Conservation (phyloP, 2,113 vertebrate species). For the Oryzias curvinotus region DNA sequence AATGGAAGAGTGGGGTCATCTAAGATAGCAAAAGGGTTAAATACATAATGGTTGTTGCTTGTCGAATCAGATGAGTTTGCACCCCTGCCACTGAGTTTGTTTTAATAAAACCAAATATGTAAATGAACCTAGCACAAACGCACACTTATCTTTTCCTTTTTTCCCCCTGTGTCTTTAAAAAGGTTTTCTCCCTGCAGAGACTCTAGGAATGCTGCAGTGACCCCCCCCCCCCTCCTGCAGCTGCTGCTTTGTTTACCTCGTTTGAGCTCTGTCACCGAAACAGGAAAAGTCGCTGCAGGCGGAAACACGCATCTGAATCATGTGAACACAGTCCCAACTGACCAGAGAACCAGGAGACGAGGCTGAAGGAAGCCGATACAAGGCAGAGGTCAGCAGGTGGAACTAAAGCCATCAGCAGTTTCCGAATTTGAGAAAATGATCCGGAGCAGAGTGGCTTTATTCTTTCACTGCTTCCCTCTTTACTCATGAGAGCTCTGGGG, state of each 20-base stretch:
- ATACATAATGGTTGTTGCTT: too few species aligned
- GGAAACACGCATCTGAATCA: slow-evolving; percentile 3
- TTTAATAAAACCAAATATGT: too few species aligned
- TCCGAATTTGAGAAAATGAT: slow-evolving; percentile 26
- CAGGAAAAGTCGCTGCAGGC: slow-evolving; percentile 13
- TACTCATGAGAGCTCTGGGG: slow-evolving; percentile 11
- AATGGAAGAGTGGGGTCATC: too few species aligned
- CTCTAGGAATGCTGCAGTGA: slow-evolving; percentile 3
- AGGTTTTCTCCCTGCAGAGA: not conserved
- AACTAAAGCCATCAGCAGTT: slow-evolving; percentile 40
- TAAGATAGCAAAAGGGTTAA: too few species aligned
- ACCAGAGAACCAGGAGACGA: slow-evolving; percentile 23
- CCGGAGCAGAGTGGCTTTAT: slow-evolving; percentile 5
- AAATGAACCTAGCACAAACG: too few species aligned
- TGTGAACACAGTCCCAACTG: slow-evolving; percentile 21
- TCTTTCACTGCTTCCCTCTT: not conserved
- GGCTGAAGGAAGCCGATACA: slow-evolving; percentile 7
- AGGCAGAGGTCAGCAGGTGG: slow-evolving; percentile 28
- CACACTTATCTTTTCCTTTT: too few species aligned
- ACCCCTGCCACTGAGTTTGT: too few species aligned
- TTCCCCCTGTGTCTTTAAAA: too few species aligned
- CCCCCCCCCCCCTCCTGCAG: slow-evolving; percentile 1
- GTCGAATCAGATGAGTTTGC: too few species aligned
- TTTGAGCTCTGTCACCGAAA: slow-evolving; percentile 40
- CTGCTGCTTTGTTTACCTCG: slow-evolving; percentile 30